Base-by-base conservation (phyloP, 2,888 invertebrate species). In the Archips xylosteana region DNA sequence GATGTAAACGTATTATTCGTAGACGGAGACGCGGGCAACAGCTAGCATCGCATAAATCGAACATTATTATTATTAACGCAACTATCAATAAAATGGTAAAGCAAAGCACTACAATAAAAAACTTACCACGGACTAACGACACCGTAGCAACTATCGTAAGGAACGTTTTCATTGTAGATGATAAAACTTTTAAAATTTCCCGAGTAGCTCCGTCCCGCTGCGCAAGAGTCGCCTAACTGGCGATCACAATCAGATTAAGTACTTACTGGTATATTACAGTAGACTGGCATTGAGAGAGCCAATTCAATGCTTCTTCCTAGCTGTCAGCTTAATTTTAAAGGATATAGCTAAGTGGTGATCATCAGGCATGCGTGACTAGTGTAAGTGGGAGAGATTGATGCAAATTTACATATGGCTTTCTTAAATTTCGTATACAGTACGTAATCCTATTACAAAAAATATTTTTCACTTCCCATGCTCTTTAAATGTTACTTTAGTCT, bases 241-340 rank as follows among this genome's bases (percentile, higher is more conserved):
- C 70, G 64, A 39, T 57, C 59, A 65, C 59, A 71, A 71, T 71
- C 49, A 64, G 70, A 71, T 71, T 59, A 71, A 71, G 47, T 64
- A 59, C 57, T 57, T 23, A 23, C 23, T 23, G 23, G 23, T 23
- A 23, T 23, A 23, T 23, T 57, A 70, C 32, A 65, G 47, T 59
- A 70, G 61, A 67, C 42, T 42, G 67, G 71, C 71, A 72, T 72
- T 72, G 71, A 67, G 67, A 62, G 70, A 62, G 54, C 23, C 62
- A 72, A 72, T 67, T 72, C 61, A 61, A 45, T 51, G 15, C 23
- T 23, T 49, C 71, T 72, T 71, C 61, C 71, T 66, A 62, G 67
- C 66, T 9, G 67, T 57, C 4, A 57, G 57, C 8, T 57, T 57
- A 32, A 57, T 57, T 57, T 57, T 32, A 32, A 57, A 57, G 57